phyloP scores from a whole-genome alignment of 2,888 invertebrate species.

The Sinohyriopsis cumingii region DNA sequence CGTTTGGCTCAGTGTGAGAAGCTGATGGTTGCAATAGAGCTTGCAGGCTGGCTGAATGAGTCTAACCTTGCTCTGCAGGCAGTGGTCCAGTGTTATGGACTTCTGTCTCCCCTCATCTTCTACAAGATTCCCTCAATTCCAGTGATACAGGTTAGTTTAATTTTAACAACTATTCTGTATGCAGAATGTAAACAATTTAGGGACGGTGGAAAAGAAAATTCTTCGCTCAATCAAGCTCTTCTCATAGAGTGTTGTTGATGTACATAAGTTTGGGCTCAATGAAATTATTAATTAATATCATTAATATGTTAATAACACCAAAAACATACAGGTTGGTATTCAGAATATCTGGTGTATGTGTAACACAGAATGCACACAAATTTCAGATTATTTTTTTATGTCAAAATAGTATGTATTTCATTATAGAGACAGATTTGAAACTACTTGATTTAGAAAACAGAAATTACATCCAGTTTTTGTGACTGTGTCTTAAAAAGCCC shows the following conservation, averaged over 20 bases:
- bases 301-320: not conserved
- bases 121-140: constrained; percentile 68
- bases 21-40: constrained; percentile 68
- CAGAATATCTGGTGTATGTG: constrained; percentile 1
- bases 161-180: not conserved
- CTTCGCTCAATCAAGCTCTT: not conserved
- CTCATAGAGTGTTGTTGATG: not conserved
- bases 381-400: no score
- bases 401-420: no score
- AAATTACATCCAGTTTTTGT: no score
- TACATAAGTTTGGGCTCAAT: not conserved
- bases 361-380: not conserved
- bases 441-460: no score
- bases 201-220: not conserved
- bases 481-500: no score
- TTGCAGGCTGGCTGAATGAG: constrained; percentile 71
- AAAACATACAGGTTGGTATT: not conserved
- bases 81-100: constrained; percentile 70
- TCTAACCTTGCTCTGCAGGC: constrained; percentile 68
- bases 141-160: constrained; percentile 63
- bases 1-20: constrained; percentile 69
- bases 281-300: not conserved
- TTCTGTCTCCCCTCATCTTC: constrained; percentile 69
- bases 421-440: no score
- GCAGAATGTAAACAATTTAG: not conserved